Evolutionary conservation across 2,113 vertebrate species (phyloP), one percentile per base, ranked within the genome.

Genomic region (Crotophaga sulcirostris): DNA sequence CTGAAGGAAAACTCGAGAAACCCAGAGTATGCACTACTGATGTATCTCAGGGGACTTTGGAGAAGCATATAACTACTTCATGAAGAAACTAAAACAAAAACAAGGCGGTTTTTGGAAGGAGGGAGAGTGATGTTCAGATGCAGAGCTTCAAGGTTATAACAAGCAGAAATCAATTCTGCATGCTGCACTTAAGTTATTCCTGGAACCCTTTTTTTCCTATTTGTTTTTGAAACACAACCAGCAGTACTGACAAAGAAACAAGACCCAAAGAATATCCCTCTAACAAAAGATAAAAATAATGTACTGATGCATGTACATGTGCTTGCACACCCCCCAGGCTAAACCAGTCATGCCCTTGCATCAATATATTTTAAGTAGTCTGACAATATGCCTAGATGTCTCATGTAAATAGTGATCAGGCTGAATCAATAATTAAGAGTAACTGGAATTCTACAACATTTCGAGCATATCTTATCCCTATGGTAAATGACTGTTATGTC

Each of bases 121-220:
- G 16, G 16, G 9, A 82, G 24, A 52, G 25, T 12, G 21, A 75
- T 86, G 36, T 49, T 84, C 69, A 94, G 77, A 93, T 36, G 42
- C 63, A 83, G 75, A 91, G 14, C 38, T 74, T 31, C 70, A 64
- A 91, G 16, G 79, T 93, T 96, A 97, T 90, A 95, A 93, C 45
- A 94, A 92, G 90, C 52, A 92, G 79, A 94, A 96, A 97, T 97
- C 92, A 89, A 96, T 96, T 90, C 60, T 73, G 58, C 78, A 58
- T 51, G 52, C 81, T 81, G 88, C 64, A 87, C 56, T 95, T 83
- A 25, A 85, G 89, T 84, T 94, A 91, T 94, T 96, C 83, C 73
- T 93, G 93, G 85, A 96, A 94, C 17, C 3, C 10, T 7, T 36
- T 31, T 7, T 9, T 6, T n/a, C 4, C 1, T 56, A 49, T 81